Evolutionary conservation across 2,797 vertebrate genomes (phyloP), one percentile per base, ranked within the genome.

Genomic region (Thripadectes ignobilis): DNA sequence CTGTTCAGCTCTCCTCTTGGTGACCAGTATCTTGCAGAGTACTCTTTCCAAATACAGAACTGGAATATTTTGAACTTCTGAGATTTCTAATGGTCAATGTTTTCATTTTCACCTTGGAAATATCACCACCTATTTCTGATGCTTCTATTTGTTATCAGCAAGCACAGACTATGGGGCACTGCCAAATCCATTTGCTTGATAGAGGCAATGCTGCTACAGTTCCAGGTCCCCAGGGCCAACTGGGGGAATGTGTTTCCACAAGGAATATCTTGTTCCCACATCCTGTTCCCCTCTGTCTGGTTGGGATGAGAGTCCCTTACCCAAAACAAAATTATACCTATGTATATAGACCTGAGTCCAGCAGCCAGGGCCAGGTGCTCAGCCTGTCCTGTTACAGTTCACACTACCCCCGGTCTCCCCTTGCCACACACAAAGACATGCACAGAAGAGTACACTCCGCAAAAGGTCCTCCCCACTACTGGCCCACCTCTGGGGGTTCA

Each of bases 181-280:
- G 23, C 12, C 2, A 6, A 45, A 62, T 54, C 32, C 2, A 0
- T 46, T 59, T 55, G 9, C 9, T 52, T 0, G 0, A n/a, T 2
- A 68, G 45, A 59, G 8, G 8, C 2, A 9, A 23, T 48, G 16
- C 61, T 85, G 11, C 19, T 2, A 10, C 45, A 38, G 5, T 19
- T 67, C 24, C 27, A 22, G 12, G 12, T 79, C 9, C 32, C 8
- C 5, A 26, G 36, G 36, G 22, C 15, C 32, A 48, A 2, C 17
- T 17, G 6, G 6, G 17, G 6, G 14, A 4, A 48, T n/a, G 15
- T 39, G 38, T 29, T 39, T 24, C 23, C 46, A 24, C 22, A 24
- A 23, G 46, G 46, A 18, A 39, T 39, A 14, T 45, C 43, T 45
- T 45, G 43, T 45, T 45, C 43, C 19, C 2, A 4, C 1, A 3